phyloP scores from a whole-genome alignment of 2,113 vertebrate genomes.

The Emydocephalus ijimae region DNA sequence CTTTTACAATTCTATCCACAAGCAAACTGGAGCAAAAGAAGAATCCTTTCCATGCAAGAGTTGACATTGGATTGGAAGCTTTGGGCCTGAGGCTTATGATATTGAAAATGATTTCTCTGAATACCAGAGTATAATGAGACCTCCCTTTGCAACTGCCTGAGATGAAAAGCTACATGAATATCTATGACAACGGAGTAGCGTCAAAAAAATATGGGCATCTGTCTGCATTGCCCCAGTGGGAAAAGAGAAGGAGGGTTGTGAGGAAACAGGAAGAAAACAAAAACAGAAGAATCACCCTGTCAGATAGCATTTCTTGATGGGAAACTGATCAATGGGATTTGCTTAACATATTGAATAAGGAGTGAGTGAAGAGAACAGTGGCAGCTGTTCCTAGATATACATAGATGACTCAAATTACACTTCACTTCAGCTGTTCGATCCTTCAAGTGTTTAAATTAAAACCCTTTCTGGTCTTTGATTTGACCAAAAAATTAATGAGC shows the following conservation, averaged over 20 bases:
- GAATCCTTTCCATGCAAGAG: not conserved
- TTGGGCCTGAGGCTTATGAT: not conserved
- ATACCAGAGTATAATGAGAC: not conserved
- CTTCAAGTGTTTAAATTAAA: constrained; percentile 8
- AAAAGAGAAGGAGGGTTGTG: constrained; percentile 37
- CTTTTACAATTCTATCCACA: not conserved
- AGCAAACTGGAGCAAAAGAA: not conserved
- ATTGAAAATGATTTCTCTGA: constrained; percentile 30
- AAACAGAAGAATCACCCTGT: constrained; percentile 38
- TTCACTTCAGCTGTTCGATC: constrained; percentile 26
- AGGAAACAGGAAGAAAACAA: constrained; percentile 42
- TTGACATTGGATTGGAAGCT: not conserved
- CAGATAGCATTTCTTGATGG: constrained; percentile 36
- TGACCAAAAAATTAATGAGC: constrained; percentile 2
- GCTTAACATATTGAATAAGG: constrained; percentile 48
- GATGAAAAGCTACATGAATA: constrained; percentile 21
- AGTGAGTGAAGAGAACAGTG: constrained; percentile 48
- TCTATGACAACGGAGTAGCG: constrained; percentile 7
- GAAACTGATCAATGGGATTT: constrained; percentile 53
- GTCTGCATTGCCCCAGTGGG: constrained; percentile 20
- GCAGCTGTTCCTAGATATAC: constrained; percentile 46
- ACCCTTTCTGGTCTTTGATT: constrained; percentile 18
- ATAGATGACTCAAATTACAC: constrained; percentile 40
- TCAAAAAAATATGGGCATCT: constrained; percentile 34
- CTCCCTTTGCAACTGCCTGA: constrained; percentile 20